These are phyloP conservation scores for Panorpa germanica DNA, from an alignment of 2,888 invertebrate genomes.

Conservation along the genomic window DNA sequence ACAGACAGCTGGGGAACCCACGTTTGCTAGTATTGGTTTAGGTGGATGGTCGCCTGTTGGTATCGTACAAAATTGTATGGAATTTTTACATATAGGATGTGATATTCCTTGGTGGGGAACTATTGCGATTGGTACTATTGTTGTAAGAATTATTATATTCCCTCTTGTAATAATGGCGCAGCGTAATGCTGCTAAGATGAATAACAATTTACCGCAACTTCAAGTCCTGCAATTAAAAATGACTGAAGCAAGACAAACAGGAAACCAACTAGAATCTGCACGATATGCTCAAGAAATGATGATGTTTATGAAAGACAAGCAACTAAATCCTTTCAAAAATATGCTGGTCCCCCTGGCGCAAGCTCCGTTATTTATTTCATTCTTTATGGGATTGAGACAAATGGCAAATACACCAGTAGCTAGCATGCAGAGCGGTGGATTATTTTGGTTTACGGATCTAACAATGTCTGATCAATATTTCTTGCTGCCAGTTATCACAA, in stretches of 20 bases:
- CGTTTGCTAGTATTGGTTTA: conserved; percentile 63
- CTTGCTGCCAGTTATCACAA: conserved; percentile 68
- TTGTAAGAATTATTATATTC: conserved; percentile 57
- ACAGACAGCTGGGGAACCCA: conserved; percentile 43
- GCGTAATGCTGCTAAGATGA: conserved; percentile 60
- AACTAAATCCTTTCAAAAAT: conserved; percentile 63
- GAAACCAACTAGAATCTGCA: conserved; percentile 61
- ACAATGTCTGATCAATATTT: conserved; percentile 82
- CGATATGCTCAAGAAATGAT: conserved; percentile 60
- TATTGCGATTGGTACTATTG: conserved; percentile 62
- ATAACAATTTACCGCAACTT: conserved; percentile 72
- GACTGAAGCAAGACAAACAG: conserved; percentile 69
- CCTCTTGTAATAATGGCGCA: conserved; percentile 73
- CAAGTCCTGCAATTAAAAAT: conserved; percentile 66
- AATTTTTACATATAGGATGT: conserved; percentile 59
- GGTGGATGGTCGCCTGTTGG: conserved; percentile 73
- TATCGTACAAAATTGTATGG: conserved; percentile 59
- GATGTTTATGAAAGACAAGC: conserved; percentile 63
- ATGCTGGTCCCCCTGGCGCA: conserved; percentile 60
- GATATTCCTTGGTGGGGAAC: conserved; percentile 90
- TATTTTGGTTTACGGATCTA: conserved; percentile 85
- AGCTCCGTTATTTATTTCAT: conserved; percentile 81
- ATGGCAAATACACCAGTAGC: conserved; percentile 88
- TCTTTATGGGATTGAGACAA: conserved; percentile 68
- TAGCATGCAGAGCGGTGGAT: conserved; percentile 72